Base-by-base conservation (phyloP, 2,113 vertebrate species). In the Strix aluco region DNA sequence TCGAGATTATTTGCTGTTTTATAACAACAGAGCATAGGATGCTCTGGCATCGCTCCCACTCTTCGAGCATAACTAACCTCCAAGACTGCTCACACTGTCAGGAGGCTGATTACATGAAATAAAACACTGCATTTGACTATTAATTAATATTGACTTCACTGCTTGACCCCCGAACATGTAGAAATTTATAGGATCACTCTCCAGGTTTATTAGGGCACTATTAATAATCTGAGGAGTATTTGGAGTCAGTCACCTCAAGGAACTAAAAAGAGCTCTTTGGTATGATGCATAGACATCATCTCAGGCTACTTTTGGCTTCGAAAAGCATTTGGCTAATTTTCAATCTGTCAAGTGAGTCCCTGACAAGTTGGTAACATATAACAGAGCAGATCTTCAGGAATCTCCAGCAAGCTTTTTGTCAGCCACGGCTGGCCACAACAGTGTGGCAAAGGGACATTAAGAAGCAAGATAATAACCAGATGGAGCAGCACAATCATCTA, bases 131-230 rank as follows among this genome's bases (percentile, higher is more conserved):
- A 88, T 95, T 92, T 97, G 93, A 94, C 96, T 97, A 95, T 95
- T 95, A 97, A 97, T 96, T 97, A 97, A 97, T 96, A 97, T 93
- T 90, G 94, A 96, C 96, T 97, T 97, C 95, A 88, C 74, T 46
- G 71, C 38, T 36, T 95, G 91, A 97, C 95, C 91, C 69, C 52
- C 1, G 44, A 85, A 94, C 71, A 73, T 32, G 93, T 18, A 86
- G 93, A 92, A 96, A 95, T 97, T 96, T 96, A 97, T 94, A 96
- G 89, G 84, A 88, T 92, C 23, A 1, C 87, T 91, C 89, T 93
- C 74, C 92, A 90, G 95, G 94, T 97, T 96, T 97, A 96, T 96
- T 97, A 97, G 95, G 89, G 79, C 85, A 34, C 95, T 70, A 92
- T 97, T 97, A 97, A 97, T 96, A 97, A 94, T 83, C 91, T 26